Conservation (phyloP, 2,113 vertebrate genomes). For the Calyptommatus sinebrachiatus region DNA sequence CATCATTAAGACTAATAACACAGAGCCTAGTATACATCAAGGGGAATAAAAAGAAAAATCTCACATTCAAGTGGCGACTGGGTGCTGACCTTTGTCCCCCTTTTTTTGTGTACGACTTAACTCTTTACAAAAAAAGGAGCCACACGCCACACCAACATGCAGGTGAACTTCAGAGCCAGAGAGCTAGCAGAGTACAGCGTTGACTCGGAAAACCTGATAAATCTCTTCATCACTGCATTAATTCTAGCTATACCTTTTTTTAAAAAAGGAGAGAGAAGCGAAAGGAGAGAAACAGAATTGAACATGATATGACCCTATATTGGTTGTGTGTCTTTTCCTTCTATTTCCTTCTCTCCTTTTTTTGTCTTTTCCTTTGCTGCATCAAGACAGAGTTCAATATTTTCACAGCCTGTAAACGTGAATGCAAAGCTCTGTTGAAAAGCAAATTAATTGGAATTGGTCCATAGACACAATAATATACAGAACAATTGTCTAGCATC, state of each 20-base stretch:
- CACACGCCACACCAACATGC: conserved; percentile 87
- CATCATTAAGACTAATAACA: conserved; percentile 99
- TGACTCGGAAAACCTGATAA: conserved; percentile 91
- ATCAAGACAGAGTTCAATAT: conserved; percentile 70
- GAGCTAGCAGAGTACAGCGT: conserved; percentile 85
- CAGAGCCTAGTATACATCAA: conserved; percentile 99
- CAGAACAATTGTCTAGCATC: conserved; percentile 65
- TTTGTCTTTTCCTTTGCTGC: conserved; percentile 56
- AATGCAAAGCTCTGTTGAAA: conserved; percentile 69
- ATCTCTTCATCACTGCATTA: conserved; percentile 81
- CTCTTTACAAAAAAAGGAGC: conserved; percentile 92
- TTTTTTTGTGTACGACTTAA: conserved; percentile 99
- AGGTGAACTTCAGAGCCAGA: conserved; percentile 88
- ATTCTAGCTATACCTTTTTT: conserved; percentile 67
- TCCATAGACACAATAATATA: conserved; percentile 61
- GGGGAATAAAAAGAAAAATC: conserved; percentile 98
- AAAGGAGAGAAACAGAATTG: conserved; percentile 55
- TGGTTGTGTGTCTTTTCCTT: too few species aligned
- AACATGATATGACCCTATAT: conserved; percentile 66
- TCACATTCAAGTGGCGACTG: conserved; percentile 99
- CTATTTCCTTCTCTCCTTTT: background rate
- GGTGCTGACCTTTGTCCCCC: conserved; percentile 98
- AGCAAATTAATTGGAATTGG: conserved; percentile 66
- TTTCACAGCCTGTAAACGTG: conserved; percentile 64
- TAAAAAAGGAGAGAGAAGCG: conserved; percentile 41